phyloP scores from a whole-genome alignment of 2,113 vertebrate species.

The Gavia stellata region DNA sequence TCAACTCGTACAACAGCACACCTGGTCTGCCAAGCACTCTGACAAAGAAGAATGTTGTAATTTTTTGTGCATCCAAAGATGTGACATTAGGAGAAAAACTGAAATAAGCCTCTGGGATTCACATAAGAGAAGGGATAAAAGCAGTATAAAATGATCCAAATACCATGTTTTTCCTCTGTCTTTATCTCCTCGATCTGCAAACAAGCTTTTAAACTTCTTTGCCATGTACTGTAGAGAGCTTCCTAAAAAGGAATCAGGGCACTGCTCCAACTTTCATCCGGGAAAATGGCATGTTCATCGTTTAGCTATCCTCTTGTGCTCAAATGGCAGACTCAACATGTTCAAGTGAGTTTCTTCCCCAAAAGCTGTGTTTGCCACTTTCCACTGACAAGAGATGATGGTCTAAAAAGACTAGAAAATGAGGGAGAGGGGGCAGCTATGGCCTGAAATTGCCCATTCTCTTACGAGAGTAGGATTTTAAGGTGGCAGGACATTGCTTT shows the following conservation, averaged over 20 bases:
- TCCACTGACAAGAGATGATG: background rate
- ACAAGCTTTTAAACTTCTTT: background rate
- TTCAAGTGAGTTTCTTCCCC: background rate
- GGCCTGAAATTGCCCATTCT: background rate
- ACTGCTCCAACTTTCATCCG: background rate
- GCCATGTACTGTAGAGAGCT: background rate
- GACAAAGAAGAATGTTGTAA: background rate
- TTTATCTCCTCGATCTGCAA: background rate
- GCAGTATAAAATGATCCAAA: background rate
- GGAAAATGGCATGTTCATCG: background rate
- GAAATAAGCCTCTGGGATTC: background rate
- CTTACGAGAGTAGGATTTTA: background rate
- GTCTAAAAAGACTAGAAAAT: background rate
- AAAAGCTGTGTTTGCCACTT: background rate
- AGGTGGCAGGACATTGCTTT: background rate
- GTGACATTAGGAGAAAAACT: background rate
- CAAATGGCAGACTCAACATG: background rate
- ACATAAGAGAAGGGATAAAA: background rate
- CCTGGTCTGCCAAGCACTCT: background rate
- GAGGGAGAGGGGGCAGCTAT: background rate
- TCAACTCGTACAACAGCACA: background rate
- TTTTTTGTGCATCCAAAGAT: background rate
- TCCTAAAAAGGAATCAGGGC: background rate
- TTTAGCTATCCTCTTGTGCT: background rate
- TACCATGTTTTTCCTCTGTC: background rate